Evolutionary conservation across 2,888 invertebrate genomes (phyloP).

Genomic region (Cephus pulcher): DNA sequence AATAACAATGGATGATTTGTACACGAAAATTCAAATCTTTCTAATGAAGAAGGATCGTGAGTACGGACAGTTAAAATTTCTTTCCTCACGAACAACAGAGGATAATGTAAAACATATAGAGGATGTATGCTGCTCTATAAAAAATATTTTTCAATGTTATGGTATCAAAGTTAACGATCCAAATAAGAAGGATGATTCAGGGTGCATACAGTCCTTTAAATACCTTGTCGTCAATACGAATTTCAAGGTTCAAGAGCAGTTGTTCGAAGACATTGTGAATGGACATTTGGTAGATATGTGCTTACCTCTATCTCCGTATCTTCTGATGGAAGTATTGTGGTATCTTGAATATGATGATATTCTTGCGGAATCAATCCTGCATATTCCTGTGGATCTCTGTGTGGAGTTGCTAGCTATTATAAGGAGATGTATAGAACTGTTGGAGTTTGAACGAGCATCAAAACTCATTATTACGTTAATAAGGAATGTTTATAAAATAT

Average conservation of each 20-base stretch:
- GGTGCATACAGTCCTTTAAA: conserved; percentile 41
- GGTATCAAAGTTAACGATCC: conserved; percentile 18
- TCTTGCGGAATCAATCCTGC: conserved; percentile 46
- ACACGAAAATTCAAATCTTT: conserved; percentile 35
- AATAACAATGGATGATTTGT: conserved; percentile 33
- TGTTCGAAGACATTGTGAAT: conserved; percentile 48
- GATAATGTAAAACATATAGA: conserved; percentile 38
- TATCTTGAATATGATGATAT: conserved; percentile 49
- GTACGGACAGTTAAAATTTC: conserved; percentile 36
- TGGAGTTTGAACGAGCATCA: conserved; percentile 42
- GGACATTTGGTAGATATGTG: conserved; percentile 56
- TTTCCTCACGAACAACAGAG: conserved; percentile 45
- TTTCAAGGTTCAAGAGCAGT: conserved; percentile 48
- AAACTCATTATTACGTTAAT: conserved; percentile 33
- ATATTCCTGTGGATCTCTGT: conserved; percentile 54
- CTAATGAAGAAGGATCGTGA: conserved; percentile 39
- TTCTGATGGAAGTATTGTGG: conserved; percentile 55
- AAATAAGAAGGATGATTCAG: conserved; percentile 15
- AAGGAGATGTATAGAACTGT: conserved; percentile 40
- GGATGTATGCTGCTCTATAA: conserved; percentile 33
- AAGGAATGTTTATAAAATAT: conserved; percentile 40
- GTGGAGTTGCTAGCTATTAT: conserved; percentile 47
- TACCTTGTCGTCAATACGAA: conserved; percentile 55
- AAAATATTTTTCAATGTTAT: conserved; percentile 24
- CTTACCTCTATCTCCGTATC: conserved; percentile 54